These are phyloP conservation scores for Drosophila subpulchrella DNA, from an alignment of 1,140 invertebrate genomes.

Conservation along the genomic window DNA sequence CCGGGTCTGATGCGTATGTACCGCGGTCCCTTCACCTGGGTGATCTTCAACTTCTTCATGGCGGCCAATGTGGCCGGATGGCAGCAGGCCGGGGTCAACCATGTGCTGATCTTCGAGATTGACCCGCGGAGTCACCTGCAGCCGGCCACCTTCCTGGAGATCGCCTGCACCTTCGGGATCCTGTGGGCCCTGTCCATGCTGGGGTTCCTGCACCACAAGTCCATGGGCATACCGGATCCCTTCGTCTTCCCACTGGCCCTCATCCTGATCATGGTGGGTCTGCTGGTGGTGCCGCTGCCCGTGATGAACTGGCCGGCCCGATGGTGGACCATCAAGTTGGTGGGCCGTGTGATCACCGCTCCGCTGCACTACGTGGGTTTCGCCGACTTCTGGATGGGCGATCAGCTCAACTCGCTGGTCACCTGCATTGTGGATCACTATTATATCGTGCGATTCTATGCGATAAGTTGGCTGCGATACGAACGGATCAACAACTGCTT, in stretches of 20 bases:
- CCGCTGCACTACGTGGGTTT: constrained; percentile 95
- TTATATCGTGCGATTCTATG: constrained; percentile 89
- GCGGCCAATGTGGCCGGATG: constrained; percentile 91
- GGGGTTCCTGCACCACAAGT: constrained; percentile 85
- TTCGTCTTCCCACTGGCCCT: constrained; percentile 88
- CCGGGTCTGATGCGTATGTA: constrained; percentile 85
- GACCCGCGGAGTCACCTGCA: constrained; percentile 90
- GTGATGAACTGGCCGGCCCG: constrained; percentile 87
- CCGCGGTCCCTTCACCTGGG: constrained; percentile 89
- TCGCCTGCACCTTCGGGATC: constrained; percentile 89
- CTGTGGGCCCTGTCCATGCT: constrained; percentile 87
- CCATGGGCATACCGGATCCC: constrained; percentile 86
- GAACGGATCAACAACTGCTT: constrained; percentile 77
- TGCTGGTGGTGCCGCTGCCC: constrained; percentile 88
- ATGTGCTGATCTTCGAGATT: constrained; percentile 92
- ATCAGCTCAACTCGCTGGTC: constrained; percentile 94
- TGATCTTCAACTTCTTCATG: constrained; percentile 89
- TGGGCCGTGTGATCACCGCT: constrained; percentile 89
- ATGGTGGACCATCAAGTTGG: constrained; percentile 81
- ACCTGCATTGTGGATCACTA: constrained; percentile 92
- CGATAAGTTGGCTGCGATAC: constrained; percentile 85
- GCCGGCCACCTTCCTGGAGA: constrained; percentile 90
- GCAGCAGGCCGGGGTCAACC: constrained; percentile 91
- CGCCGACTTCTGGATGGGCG: constrained; percentile 97
- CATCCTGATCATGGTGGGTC: constrained; percentile 86